Evolutionary conservation across 2,797 vertebrate genomes (phyloP).

Genomic region (Alca torda): DNA sequence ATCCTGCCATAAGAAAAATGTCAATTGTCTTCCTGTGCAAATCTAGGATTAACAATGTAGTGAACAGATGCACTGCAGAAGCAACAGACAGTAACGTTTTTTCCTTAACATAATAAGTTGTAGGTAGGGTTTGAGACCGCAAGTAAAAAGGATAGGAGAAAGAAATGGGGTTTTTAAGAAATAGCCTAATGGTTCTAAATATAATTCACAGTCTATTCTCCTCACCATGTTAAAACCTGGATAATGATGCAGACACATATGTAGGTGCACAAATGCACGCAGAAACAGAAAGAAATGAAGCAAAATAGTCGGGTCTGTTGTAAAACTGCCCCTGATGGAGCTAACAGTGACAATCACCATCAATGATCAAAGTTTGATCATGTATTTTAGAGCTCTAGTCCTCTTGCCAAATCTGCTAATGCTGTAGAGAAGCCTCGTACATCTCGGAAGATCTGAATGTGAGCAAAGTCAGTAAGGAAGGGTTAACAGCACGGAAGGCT

Average conservation of each 20-base stretch:
- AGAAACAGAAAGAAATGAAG: neutral
- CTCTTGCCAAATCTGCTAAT: neutral
- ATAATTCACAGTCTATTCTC: neutral
- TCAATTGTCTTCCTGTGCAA: constrained; percentile 23
- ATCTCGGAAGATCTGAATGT: neutral
- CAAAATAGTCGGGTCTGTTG: neutral
- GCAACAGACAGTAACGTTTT: neutral
- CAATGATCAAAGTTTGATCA: neutral
- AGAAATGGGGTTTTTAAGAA: neutral
- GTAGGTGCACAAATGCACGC: neutral
- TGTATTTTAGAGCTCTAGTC: neutral
- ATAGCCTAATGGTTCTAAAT: neutral
- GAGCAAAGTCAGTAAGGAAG: neutral
- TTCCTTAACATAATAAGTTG: neutral
- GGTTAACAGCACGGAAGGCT: neutral
- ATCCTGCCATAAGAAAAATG: neutral
- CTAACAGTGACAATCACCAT: neutral
- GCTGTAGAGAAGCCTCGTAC: neutral
- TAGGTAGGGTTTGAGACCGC: neutral
- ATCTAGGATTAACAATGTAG: constrained; percentile 12
- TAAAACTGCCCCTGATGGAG: neutral
- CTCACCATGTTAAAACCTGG: neutral
- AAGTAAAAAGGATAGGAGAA: neutral
- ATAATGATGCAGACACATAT: neutral
- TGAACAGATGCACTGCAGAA: constrained; percentile 36